Evolutionary conservation across 2,113 vertebrate genomes (phyloP).

Genomic region (Cervus canadensis): DNA sequence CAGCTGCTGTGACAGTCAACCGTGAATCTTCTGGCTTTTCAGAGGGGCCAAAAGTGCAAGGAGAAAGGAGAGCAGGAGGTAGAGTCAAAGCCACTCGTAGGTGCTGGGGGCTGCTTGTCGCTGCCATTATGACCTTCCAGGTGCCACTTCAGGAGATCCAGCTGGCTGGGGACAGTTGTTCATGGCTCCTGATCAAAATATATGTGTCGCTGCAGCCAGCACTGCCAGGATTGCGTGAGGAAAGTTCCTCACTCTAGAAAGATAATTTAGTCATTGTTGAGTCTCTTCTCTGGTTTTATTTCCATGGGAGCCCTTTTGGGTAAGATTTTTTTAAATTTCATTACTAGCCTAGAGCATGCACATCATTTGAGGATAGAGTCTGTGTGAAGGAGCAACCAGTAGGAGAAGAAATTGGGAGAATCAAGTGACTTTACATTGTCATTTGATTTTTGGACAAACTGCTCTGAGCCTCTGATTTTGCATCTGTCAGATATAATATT

Average conservation of each 20-base stretch:
- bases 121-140: neutral
- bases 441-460: neutral
- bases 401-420: neutral
- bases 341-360: neutral
- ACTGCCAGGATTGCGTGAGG: neutral
- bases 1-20: neutral
- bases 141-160: neutral
- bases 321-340: neutral
- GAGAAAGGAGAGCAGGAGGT: neutral
- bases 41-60: neutral
- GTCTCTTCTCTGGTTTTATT: constrained; percentile 16
- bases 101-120: neutral
- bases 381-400: neutral
- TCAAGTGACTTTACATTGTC: neutral
- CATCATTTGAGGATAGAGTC: neutral
- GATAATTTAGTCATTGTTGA: neutral
- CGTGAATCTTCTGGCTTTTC: neutral
- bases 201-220: neutral
- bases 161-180: neutral
- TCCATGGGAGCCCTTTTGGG: neutral
- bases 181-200: neutral
- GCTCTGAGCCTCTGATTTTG: neutral
- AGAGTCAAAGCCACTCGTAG: neutral
- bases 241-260: neutral
- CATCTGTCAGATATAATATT: neutral